A percentile compares a stretch with the other conserved stretches of the same genome.
phyloP scores from a whole-genome alignment of 1,140 invertebrate genomes.

The Leptinotarsa texana region DNA sequence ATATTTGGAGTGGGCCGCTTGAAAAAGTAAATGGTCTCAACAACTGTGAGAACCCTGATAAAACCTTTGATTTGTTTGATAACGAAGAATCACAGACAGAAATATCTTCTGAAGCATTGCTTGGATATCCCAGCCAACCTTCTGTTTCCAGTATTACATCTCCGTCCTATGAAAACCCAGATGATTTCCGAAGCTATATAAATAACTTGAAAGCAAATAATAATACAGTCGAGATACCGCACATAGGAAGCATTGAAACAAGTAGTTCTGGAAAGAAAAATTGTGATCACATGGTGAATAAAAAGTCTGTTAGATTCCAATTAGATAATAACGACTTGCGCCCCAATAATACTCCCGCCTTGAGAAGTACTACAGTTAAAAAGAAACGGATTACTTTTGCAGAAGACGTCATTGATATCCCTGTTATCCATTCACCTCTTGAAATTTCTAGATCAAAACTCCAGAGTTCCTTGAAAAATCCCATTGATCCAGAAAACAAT shows the following conservation, averaged over 20 bases:
- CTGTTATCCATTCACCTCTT: slow-evolving; percentile 11
- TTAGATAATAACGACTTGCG: background rate
- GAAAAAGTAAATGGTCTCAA: slow-evolving; percentile 21
- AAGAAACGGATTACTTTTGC: slow-evolving; percentile 11
- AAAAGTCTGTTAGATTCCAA: background rate
- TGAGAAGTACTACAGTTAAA: background rate
- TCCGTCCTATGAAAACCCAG: slow-evolving; percentile 28
- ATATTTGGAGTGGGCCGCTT: slow-evolving; percentile 25
- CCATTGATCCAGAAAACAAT: background rate
- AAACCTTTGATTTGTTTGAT: slow-evolving; percentile 32
- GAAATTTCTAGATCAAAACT: background rate
- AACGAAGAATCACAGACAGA: background rate
- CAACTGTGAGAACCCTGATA: slow-evolving; percentile 12
- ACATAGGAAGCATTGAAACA: background rate
- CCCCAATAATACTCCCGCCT: background rate
- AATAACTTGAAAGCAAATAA: background rate
- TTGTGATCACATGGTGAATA: background rate
- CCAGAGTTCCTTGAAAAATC: slow-evolving; percentile 28
- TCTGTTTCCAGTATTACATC: slow-evolving; percentile 20
- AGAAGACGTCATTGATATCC: background rate
- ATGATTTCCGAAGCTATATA: slow-evolving; percentile 24
- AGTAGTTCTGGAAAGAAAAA: too few relatives aligned
- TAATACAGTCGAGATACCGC: background rate
- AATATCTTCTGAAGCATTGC: background rate
- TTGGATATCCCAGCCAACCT: background rate